phyloP scores from a whole-genome alignment of 2,888 invertebrate genomes.

The Exocentrus adspersus region DNA sequence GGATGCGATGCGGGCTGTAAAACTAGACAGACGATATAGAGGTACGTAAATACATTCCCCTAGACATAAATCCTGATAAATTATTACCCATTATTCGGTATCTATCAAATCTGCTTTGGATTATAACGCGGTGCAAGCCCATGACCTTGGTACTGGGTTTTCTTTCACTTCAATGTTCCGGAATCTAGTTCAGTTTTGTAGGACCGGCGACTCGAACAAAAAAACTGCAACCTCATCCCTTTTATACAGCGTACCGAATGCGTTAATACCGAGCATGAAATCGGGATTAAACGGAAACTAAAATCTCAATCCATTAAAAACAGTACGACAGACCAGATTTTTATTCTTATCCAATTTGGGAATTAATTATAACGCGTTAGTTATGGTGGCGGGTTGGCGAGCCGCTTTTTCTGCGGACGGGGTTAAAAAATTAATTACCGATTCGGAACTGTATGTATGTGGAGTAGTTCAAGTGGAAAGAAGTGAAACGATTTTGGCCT shows the following conservation, averaged over 20 bases:
- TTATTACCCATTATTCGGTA: slow-evolving; percentile 1
- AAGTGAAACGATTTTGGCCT: too few relatives aligned
- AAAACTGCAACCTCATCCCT: neutral
- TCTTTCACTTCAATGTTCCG: too few relatives aligned
- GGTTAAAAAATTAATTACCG: too few relatives aligned
- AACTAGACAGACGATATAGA: neutral
- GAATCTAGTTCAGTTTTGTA: too few relatives aligned
- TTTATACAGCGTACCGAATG: neutral
- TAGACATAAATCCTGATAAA: slow-evolving; percentile 4
- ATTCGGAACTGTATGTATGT: too few relatives aligned
- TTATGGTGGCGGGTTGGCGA: neutral
- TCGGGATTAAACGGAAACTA: neutral
- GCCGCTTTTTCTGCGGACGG: too few relatives aligned
- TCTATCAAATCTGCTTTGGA: neutral
- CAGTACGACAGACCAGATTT: neutral
- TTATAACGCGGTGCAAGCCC: neutral
- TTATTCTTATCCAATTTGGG: neutral
- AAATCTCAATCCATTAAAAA: neutral
- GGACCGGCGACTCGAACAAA: too few relatives aligned
- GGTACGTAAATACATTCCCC: neutral
- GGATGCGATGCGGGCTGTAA: slow-evolving; percentile 3
- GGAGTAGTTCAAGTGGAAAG: too few relatives aligned
- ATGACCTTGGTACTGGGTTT: too few relatives aligned
- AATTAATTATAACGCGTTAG: neutral
- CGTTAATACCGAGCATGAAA: neutral